Evolutionary conservation across 2,888 invertebrate genomes (phyloP), one percentile per base, ranked within the genome.

Genomic region (Oithona nana): DNA sequence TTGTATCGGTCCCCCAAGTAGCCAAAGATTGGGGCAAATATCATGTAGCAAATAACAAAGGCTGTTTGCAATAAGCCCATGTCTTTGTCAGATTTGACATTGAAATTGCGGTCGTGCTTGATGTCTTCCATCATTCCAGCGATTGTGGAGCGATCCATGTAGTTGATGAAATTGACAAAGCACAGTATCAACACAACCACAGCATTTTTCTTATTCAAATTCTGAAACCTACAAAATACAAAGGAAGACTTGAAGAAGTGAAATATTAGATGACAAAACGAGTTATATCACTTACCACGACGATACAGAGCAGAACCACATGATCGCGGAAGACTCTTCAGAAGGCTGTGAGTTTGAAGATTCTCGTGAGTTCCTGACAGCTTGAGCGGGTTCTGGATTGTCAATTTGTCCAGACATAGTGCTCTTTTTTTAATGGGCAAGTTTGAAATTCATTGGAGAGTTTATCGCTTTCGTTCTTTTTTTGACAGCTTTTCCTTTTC

Each of bases 91-190:
- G 31, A 22, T 16, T 29, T 26, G 13, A 54, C 24, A 26, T 54
- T 16, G 56, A 62, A 62, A 26, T 62, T 20, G 26, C 20, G 28
- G 54, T 62, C 62, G 11, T 56, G 26, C 3, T 56, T 56, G 24
- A 62, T 54, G 48, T 31, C 29, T 24, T 54, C 39, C n/a, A 54
- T 24, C 65, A 66, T 68, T 71, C 95, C 95, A 70, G 95, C 94
- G 68, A 97, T 79, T 62, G 95, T 95, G 71, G 88, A 95, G 72
- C 97, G 83, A 76, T 98, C 97, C 94, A 97, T 97, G 72, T 97
- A 98, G 77, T 98, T 98, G 72, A 98, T 89, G 68, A 98, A 81
- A 76, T 98, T 98, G 67, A 97, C 87, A 72, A 83, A 88, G 73
- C 88, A 89, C 69, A 95, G 76, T 67, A 93, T 81, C 59, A 76